Conservation (phyloP, 2,888 invertebrate species). For the Athetis lepigone region DNA sequence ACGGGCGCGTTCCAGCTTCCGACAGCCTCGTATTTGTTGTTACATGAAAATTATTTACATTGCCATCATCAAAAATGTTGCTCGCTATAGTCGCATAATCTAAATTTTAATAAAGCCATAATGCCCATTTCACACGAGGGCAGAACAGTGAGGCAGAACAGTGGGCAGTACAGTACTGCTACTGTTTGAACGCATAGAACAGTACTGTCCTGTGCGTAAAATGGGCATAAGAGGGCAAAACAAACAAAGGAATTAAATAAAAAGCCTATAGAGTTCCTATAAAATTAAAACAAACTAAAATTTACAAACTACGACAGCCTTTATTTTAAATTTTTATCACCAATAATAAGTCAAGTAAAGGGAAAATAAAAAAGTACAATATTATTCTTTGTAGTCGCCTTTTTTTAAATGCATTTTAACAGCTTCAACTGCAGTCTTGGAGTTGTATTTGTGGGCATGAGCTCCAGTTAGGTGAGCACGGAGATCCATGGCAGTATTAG, state of each 20-base stretch:
- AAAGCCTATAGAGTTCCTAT: too few relatives aligned
- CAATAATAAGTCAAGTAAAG: too few relatives aligned
- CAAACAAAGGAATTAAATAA: too few relatives aligned
- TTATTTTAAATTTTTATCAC: constrained; percentile 4
- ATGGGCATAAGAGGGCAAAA: too few relatives aligned
- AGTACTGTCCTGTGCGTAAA: too few relatives aligned
- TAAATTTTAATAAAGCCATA: too few relatives aligned
- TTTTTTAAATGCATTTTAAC: constrained; percentile 78
- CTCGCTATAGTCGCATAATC: too few relatives aligned
- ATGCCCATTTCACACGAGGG: too few relatives aligned
- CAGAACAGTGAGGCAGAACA: too few relatives aligned
- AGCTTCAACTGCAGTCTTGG: constrained; percentile 85
- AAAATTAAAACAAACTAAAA: too few relatives aligned
- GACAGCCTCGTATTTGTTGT: neutral
- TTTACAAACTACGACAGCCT: neutral
- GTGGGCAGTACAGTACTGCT: too few relatives aligned
- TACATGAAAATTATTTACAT: neutral
- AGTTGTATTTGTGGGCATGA: constrained; percentile 90
- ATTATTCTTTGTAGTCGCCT: constrained; percentile 16
- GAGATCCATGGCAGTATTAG: constrained; percentile 93
- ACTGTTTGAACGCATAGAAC: too few relatives aligned
- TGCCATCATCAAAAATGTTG: neutral
- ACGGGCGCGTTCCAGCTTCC: constrained; percentile 53
- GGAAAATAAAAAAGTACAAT: neutral
- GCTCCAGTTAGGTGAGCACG: constrained; percentile 91